phyloP scores from a whole-genome alignment of 2,888 invertebrate genomes.

The Sarcophaga variegata region DNA sequence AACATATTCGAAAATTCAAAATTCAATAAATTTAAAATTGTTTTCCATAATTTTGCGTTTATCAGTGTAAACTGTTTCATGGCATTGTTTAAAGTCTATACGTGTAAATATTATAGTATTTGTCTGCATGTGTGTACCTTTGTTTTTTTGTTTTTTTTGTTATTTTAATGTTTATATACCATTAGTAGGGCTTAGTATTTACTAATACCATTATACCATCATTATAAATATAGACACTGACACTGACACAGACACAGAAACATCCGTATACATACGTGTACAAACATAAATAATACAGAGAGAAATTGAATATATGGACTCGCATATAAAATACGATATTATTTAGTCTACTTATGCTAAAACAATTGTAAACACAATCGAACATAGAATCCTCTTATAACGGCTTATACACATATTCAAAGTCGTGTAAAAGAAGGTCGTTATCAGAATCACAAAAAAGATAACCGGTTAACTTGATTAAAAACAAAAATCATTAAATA shows the following conservation, averaged over 20 bases:
- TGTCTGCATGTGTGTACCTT: background rate
- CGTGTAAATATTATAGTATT: background rate
- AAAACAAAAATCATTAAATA: too few species aligned
- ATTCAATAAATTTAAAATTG: background rate
- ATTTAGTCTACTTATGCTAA: constrained; percentile 5
- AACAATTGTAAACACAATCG: constrained; percentile 16
- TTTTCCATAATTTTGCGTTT: background rate
- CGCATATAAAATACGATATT: constrained; percentile 18
- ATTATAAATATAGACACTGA: constrained; percentile 12
- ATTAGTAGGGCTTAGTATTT: constrained; percentile 51
- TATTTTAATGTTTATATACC: constrained; percentile 41
- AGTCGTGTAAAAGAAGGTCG: too few species aligned
- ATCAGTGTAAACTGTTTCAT: background rate
- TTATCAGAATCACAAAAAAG: too few species aligned
- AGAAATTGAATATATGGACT: constrained; percentile 6
- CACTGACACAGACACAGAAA: too few species aligned
- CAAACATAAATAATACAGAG: background rate
- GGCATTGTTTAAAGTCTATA: background rate
- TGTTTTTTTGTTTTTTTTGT: background rate
- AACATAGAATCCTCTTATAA: background rate
- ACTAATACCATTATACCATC: constrained; percentile 39
- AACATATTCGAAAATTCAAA: too few species aligned
- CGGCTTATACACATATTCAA: background rate
- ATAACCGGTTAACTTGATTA: too few species aligned
- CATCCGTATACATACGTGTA: too few species aligned